These are phyloP conservation scores for Halictus quadricinctus DNA, from an alignment of 2,888 invertebrate species.

Conservation along the genomic window DNA sequence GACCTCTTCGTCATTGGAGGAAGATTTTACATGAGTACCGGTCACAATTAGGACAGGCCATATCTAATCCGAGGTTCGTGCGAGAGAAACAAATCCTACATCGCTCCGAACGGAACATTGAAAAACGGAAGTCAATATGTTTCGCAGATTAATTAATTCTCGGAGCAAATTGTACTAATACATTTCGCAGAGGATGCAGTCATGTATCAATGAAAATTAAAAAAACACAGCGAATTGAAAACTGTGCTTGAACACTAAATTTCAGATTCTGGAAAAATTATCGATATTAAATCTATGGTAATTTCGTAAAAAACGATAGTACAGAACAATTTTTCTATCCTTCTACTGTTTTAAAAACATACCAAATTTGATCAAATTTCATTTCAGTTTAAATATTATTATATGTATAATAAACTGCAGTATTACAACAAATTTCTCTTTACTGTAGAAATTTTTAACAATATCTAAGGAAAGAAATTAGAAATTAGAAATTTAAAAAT, in stretches of 20 bases:
- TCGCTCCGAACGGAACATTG: neutral
- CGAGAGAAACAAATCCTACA: neutral
- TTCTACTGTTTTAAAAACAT: neutral
- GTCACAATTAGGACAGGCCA: conserved; percentile 66
- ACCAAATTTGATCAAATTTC: neutral
- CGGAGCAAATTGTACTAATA: too few species aligned
- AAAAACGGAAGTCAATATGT: neutral
- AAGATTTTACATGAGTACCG: conserved; percentile 74
- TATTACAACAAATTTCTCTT: too few species aligned
- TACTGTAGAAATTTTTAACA: too few species aligned
- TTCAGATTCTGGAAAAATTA: too few species aligned
- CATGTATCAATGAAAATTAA: too few species aligned
- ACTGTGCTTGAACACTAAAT: too few species aligned
- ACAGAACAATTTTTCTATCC: neutral
- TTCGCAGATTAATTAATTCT: neutral
- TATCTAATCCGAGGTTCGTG: neutral
- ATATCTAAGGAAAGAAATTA: neutral
- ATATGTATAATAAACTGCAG: neutral
- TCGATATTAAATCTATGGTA: too few species aligned
- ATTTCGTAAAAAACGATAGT: too few species aligned
- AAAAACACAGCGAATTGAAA: too few species aligned
- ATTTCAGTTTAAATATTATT: neutral
- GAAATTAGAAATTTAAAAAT: neutral
- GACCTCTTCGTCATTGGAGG: conserved; percentile 61
- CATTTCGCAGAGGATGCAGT: too few species aligned